Evolutionary conservation across 1,140 invertebrate species (phyloP).

Genomic region (Drosophila sproati): DNA sequence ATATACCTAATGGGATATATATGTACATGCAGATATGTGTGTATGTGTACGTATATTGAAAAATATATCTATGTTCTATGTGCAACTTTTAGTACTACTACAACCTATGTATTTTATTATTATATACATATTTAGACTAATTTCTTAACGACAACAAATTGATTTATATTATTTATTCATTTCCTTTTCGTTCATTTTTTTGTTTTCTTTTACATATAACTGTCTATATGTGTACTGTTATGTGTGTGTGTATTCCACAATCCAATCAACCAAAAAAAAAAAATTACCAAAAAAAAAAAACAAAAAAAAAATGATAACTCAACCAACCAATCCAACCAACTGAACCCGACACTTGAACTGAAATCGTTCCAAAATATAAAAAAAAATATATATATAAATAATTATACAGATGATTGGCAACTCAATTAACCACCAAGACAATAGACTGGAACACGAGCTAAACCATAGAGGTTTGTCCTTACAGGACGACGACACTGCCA

Average conservation of each 20-base stretch:
- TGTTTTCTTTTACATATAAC: conserved; percentile 75
- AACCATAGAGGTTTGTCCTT: conserved; percentile 89
- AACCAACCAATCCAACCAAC: conserved; percentile 69
- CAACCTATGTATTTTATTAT: conserved; percentile 32
- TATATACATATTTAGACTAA: conserved; percentile 58
- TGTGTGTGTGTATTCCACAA: conserved; percentile 75
- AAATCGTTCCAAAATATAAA: conserved; percentile 55
- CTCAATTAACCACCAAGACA: conserved; percentile 90
- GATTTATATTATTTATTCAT: conserved; percentile 75
- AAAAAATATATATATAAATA: conserved; percentile 59
- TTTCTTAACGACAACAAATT: conserved; percentile 71
- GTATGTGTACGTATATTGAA: conserved; percentile 1
- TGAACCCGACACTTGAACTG: conserved; percentile 74
- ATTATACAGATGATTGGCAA: conserved; percentile 86
- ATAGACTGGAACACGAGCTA: conserved; percentile 90
- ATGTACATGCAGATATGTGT: conserved; percentile 6
- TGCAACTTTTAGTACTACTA: background rate
- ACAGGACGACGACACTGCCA: conserved; percentile 90
- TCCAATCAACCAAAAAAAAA: conserved; percentile 65
- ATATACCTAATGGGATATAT: background rate
- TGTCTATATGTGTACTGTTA: conserved; percentile 76
- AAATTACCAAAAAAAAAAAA: conserved; percentile 30
- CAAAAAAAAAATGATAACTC: conserved; percentile 44
- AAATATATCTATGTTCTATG: conserved; percentile 10
- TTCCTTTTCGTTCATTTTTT: conserved; percentile 74